Percentiles rank a stretch among this genome's conserved stretches.
Evolutionary conservation across 2,797 vertebrate species (phyloP).

Genomic region (Phylloscopus collybita): DNA sequence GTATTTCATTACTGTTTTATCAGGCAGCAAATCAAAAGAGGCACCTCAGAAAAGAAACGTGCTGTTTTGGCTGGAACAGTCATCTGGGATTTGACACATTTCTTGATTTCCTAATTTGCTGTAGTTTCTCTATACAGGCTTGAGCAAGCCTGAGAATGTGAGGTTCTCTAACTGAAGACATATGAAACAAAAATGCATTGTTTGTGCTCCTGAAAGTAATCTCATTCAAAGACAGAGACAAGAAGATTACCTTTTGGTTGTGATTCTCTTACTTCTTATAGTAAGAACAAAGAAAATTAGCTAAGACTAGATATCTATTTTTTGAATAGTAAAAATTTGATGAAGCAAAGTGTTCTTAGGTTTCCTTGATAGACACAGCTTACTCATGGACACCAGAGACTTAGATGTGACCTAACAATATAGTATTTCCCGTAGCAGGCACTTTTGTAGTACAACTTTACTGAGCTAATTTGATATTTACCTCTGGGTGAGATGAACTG

Average conservation of each 20-base stretch:
- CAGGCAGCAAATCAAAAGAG: neutral
- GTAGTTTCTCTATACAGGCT: neutral
- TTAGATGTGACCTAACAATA: neutral
- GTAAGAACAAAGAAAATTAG: neutral
- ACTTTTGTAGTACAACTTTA: neutral
- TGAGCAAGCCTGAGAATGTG: neutral
- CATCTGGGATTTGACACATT: neutral
- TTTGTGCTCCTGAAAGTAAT: neutral
- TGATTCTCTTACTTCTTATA: neutral
- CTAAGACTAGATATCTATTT: neutral
- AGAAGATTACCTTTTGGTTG: neutral
- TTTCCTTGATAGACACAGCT: neutral
- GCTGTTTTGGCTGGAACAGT: neutral
- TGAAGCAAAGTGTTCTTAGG: neutral
- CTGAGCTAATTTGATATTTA: neutral
- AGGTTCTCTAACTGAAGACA: neutral
- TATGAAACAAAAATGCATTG: neutral
- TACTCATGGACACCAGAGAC: neutral
- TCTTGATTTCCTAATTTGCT: neutral
- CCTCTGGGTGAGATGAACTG: neutral
- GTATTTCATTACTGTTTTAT: neutral
- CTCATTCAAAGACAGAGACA: neutral
- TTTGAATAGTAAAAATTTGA: neutral
- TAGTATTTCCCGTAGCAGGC: neutral
- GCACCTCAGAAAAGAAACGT: neutral